phyloP scores from a whole-genome alignment of 2,113 vertebrate species.

The Peromyscus maniculatus region DNA sequence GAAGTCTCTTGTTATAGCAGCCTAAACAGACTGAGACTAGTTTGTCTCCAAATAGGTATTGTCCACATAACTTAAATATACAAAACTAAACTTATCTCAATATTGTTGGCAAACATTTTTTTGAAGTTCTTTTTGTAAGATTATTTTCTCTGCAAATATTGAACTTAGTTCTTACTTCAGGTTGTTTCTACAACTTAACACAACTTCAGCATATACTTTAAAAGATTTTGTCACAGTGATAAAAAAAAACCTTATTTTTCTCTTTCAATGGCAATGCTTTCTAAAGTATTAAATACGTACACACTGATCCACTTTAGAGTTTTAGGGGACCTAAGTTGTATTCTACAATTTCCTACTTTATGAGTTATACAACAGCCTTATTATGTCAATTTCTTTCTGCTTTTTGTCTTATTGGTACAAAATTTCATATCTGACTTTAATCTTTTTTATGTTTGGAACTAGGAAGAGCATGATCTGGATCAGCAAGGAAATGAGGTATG shows the following conservation, averaged over 20 bases:
- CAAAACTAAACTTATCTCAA: conserved; percentile 21
- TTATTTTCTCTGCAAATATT: background rate
- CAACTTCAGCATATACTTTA: background rate
- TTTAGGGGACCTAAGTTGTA: background rate
- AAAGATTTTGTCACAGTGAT: background rate
- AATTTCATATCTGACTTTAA: conserved; percentile 49
- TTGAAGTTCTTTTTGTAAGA: background rate
- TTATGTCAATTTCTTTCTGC: background rate
- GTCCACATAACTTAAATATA: background rate
- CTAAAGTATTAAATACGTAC: background rate
- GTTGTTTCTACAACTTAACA: background rate
- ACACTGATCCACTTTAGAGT: background rate
- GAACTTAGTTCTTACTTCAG: conserved; percentile 24
- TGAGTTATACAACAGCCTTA: background rate
- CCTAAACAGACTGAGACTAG: background rate
- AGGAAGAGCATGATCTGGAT: conserved; percentile 94
- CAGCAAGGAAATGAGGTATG: conserved; percentile 93
- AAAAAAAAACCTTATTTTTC: background rate
- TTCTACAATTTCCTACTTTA: background rate
- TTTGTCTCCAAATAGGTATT: background rate
- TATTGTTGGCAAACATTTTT: background rate
- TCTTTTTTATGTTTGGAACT: conserved; percentile 82
- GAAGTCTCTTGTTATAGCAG: background rate
- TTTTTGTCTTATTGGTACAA: conserved; percentile 22
- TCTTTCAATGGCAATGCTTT: background rate